phyloP scores from a whole-genome alignment of 2,113 vertebrate species.

The Noctilio leporinus region DNA sequence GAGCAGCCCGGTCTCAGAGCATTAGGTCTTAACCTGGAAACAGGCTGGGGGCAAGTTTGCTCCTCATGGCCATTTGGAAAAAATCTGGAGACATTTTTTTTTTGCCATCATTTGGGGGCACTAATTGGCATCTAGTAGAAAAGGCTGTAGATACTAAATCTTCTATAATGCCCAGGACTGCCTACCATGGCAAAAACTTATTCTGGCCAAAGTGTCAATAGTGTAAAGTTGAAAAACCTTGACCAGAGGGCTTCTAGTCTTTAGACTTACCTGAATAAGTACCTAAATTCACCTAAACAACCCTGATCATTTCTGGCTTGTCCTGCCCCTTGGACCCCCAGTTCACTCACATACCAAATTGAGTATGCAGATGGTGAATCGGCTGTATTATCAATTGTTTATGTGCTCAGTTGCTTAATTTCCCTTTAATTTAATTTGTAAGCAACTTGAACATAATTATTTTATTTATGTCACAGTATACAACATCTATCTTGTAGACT shows the following conservation, averaged over 20 bases:
- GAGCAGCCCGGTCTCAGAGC: neutral
- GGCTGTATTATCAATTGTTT: neutral
- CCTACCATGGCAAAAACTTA: neutral
- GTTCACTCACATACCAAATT: neutral
- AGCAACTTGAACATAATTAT: neutral
- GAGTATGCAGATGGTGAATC: neutral
- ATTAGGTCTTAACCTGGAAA: neutral
- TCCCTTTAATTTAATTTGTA: neutral
- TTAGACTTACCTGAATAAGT: neutral
- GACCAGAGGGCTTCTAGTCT: neutral
- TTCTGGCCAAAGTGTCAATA: neutral
- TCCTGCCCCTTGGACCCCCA: neutral
- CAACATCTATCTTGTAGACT: neutral
- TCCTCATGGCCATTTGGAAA: neutral
- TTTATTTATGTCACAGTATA: neutral
- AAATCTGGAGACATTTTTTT: neutral
- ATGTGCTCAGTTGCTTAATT: neutral
- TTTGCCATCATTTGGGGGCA: neutral
- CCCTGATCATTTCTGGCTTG: neutral
- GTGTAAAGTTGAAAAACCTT: neutral
- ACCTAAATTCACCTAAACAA: neutral
- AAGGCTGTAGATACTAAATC: neutral
- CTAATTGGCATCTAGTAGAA: neutral
- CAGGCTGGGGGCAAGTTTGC: neutral
- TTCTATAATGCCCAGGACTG: neutral